A percentile compares a stretch with the other conserved stretches of the same genome.
Conservation (phyloP, 2,113 vertebrate species). For the Ophiodon elongatus region DNA sequence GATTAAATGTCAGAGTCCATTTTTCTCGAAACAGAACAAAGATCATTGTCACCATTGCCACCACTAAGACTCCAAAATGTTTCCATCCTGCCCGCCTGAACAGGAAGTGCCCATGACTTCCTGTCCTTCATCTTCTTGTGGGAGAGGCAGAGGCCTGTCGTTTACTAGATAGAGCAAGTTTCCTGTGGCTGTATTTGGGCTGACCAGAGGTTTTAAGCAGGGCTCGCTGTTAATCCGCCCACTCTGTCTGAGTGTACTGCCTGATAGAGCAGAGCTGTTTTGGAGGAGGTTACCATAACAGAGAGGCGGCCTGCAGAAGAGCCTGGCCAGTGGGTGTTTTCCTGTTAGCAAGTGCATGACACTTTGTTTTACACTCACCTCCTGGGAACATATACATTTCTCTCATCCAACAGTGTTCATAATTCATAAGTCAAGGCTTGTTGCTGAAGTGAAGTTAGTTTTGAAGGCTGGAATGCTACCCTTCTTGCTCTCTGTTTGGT, state of each 20-base stretch:
- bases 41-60: constrained; percentile 3
- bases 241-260: constrained; percentile 59
- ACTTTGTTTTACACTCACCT: constrained; percentile 26
- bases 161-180: constrained; percentile 66
- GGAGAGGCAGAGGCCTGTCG: constrained; percentile 50
- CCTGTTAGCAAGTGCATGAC: constrained; percentile 68
- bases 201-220: constrained; percentile 28
- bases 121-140: constrained; percentile 61
- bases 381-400: constrained; percentile 11
- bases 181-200: constrained; percentile 64
- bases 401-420: constrained; percentile 14
- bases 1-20: background rate
- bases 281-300: constrained; percentile 80
- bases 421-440: constrained; percentile 43
- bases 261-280: constrained; percentile 72
- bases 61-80: constrained; percentile 14
- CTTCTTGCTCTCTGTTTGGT: constrained; percentile 33
- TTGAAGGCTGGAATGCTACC: constrained; percentile 48
- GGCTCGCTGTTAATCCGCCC: constrained; percentile 56
- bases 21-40: background rate
- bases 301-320: constrained; percentile 45
- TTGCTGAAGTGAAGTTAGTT: constrained; percentile 55
- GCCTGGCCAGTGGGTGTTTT: constrained; percentile 55
- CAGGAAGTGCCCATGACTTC: constrained; percentile 76
- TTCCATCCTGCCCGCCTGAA: constrained; percentile 50